Percentiles rank a stretch among this genome's conserved stretches.
phyloP scores from a whole-genome alignment of 2,797 vertebrate species.

The Sebastes aleutianus region DNA sequence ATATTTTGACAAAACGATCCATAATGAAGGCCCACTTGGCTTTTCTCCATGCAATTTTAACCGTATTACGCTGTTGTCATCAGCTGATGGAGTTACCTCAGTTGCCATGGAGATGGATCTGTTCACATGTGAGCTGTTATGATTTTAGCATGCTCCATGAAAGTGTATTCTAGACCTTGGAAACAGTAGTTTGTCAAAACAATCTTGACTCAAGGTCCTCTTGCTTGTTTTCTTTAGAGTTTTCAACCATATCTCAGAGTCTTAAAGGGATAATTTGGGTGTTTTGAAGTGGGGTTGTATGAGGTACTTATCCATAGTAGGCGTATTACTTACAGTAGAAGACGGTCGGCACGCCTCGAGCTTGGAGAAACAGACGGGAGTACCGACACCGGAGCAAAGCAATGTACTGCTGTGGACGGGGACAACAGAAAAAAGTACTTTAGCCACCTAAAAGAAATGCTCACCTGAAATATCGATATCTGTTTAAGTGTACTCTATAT shows the following conservation, averaged over 20 bases:
- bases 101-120: slow-evolving; percentile 5
- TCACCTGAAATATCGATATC: too few species aligned
- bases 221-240: not conserved
- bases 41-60: not conserved
- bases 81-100: not conserved
- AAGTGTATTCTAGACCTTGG: not conserved
- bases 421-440: too few species aligned
- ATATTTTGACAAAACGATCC: not conserved
- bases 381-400: too few species aligned
- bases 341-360: rapidly evolving
- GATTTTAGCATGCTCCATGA: not conserved
- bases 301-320: too few species aligned
- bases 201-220: not conserved
- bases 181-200: not conserved
- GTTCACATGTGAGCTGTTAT: not conserved
- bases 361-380: too few species aligned
- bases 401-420: too few species aligned
- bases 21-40: not conserved
- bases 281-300: too few species aligned
- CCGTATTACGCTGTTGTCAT: not conserved
- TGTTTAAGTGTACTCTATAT: too few species aligned
- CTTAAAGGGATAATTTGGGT: too few species aligned
- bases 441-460: too few species aligned
- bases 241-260: not conserved
- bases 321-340: too few species aligned